Base-by-base conservation (phyloP, 2,797 vertebrate genomes). In the Kryptopterus vitreolus region DNA sequence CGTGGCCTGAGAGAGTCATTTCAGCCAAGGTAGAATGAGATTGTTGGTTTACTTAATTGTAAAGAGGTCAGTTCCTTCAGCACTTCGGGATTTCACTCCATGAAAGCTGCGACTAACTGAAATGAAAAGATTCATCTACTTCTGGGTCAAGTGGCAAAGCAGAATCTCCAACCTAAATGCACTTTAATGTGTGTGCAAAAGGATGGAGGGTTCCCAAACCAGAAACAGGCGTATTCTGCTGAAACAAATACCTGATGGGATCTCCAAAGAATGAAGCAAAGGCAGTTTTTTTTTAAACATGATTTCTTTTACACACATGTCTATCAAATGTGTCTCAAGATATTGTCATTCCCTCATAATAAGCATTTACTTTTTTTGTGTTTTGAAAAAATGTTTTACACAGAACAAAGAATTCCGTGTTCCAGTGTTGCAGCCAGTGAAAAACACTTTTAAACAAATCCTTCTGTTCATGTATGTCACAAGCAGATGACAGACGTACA, bases 1-100 rank as follows among this genome's bases (percentile, higher is more conserved):
- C 92, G 96, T 99, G 91, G 98, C 97, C 93, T 95, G 96, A 96
- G 93, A 90, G 90, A 93, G 90, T 93, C 93, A 83, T 87, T 79
- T 88, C 84, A 85, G 84, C 85, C 86, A 88, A 86, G 89, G 84
- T 87, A 90, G 87, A 84, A 86, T 88, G 86, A 38, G 24, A 92
- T 92, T 86, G 53, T 81, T 93, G 89, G 88, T 94, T 93, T 94
- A 93, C 93, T 94, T 95, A 91, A 91, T 93, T 94, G 93, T 93
- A 92, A 94, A 91, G 92, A 92, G 87, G 89, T 89, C 88, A 90
- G 91, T 90, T 72, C 89, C 90, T 91, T 87, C 91, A 89, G 91
- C 87, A 87, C 90, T 87, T 92, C 91, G 86, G 89, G 83, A 77
- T 91, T 92, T 93, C 90, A 83, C 86, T 88, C 85, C 80, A 75